phyloP scores from a whole-genome alignment of 2,113 vertebrate genomes.

The Lathamus discolor region DNA sequence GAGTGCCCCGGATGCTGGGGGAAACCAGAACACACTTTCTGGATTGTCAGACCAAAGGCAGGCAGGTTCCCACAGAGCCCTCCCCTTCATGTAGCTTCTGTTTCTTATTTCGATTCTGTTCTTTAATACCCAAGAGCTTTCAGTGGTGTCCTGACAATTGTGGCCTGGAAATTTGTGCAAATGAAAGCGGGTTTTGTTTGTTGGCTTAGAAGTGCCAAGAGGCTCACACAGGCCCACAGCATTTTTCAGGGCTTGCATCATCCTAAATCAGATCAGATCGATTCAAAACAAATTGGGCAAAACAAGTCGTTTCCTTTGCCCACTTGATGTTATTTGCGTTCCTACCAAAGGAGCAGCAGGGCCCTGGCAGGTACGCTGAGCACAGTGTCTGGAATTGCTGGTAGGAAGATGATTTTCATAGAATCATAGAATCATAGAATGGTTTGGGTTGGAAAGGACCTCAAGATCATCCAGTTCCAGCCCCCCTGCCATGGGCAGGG shows the following conservation, averaged over 20 bases:
- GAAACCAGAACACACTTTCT: slow-evolving; percentile 51
- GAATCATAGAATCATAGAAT: too few species aligned
- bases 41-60: slow-evolving; percentile 57
- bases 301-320: not conserved
- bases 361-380: not conserved
- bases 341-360: not conserved
- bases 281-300: not conserved
- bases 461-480: too few species aligned
- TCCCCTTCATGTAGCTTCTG: slow-evolving; percentile 22
- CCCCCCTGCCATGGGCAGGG: too few species aligned
- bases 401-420: not conserved
- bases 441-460: too few species aligned
- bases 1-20: slow-evolving; percentile 41
- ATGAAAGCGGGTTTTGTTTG: slow-evolving; percentile 41
- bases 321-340: not conserved
- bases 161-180: slow-evolving; percentile 19
- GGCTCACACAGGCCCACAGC: not conserved
- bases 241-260: not conserved
- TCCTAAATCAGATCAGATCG: not conserved
- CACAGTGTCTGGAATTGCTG: not conserved
- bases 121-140: slow-evolving; percentile 20
- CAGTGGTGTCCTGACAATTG: not conserved
- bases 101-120: slow-evolving; percentile 29
- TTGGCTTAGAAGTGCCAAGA: not conserved
- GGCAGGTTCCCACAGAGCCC: slow-evolving; percentile 48